Conservation (phyloP, 2,888 invertebrate genomes). For the Lucinisca nassula region DNA sequence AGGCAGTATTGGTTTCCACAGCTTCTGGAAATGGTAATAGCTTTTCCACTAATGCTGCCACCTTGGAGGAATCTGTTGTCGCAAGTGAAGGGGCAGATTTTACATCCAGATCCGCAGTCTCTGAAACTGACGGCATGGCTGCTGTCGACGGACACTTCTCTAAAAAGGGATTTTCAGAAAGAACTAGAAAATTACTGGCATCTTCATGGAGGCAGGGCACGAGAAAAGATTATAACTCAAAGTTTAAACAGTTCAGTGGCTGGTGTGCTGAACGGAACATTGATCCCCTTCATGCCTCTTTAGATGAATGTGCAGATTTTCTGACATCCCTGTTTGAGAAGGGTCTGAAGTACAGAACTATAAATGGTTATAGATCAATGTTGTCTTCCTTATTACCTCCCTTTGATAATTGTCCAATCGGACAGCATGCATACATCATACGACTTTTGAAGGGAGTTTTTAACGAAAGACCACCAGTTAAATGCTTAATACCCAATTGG, state of each 20-base stretch:
- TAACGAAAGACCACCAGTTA: slow-evolving; percentile 2
- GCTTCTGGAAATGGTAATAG: slow-evolving; percentile 31
- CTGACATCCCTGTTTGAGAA: slow-evolving; percentile 13
- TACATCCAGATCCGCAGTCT: slow-evolving; percentile 17
- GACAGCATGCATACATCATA: background rate
- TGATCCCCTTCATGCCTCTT: slow-evolving; percentile 41
- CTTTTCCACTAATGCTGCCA: slow-evolving; percentile 25
- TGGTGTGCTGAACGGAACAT: slow-evolving; percentile 50
- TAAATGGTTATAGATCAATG: slow-evolving; percentile 30
- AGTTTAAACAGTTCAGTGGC: slow-evolving; percentile 43
- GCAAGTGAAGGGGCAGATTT: slow-evolving; percentile 1
- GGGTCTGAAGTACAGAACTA: slow-evolving; percentile 19
- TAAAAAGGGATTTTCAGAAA: background rate
- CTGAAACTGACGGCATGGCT: slow-evolving; percentile 43
- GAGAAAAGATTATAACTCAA: slow-evolving; percentile 25
- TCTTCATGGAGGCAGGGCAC: slow-evolving; percentile 41
- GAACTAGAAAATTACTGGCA: slow-evolving; percentile 39
- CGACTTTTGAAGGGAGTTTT: background rate
- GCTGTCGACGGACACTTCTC: slow-evolving; percentile 15
- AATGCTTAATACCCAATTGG: background rate
- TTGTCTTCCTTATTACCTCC: background rate
- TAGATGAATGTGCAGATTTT: slow-evolving; percentile 51
- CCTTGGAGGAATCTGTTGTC: background rate
- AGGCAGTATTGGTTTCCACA: slow-evolving; percentile 42
- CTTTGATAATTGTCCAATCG: background rate